Base-by-base conservation (phyloP, 1,140 invertebrate genomes). In the Nomia melanderi region DNA sequence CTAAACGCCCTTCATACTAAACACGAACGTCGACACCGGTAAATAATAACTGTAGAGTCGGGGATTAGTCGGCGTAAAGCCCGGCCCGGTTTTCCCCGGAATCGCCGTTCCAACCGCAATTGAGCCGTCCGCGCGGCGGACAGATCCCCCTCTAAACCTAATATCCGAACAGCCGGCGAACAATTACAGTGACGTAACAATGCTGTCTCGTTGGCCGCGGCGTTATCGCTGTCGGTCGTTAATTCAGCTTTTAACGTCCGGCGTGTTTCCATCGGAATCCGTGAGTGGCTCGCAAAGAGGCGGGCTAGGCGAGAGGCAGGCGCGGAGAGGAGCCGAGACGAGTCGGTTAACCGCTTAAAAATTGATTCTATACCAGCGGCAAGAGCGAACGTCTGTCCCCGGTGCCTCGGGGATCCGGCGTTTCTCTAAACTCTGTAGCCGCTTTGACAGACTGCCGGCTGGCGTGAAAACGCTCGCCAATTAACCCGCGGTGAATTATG, bases 401-500 rank as follows among this genome's bases (percentile, higher is more conserved):
- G 56, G 29, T 50, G 39, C 50, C 27, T n/a, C 9, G 8, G 47
- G 29, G 33, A 44, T 17, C 70, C 27, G 8, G 44, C 66, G 54
- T 60, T 69, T 31, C 64, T 74, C 64, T 77, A 81, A 85, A 86
- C 83, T n/a, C n/a, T 82, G 87, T 84, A 86, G 80, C 84, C 59
- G 77, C 87, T 90, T 90, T 90, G 89, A 91, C 90, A 90, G 89
- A 91, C 86, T 81, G 77, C 78, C 83, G 87, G 85, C 86, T 90
- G 89, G 89, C 90, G 89, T 91, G 91, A 91, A 91, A 92, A 91
- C 88, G 89, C 86, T 90, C 85, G 87, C 91, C 90, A 91, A 92
- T 92, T 92, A 92, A 92, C 88, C 82, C 82, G 86, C 77, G 84
- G 87, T 92, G 90, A 92, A 91, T 92, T 90, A 91, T 91, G 85